Base-by-base conservation (phyloP, 2,797 vertebrate species). In the Bradypus variegatus region DNA sequence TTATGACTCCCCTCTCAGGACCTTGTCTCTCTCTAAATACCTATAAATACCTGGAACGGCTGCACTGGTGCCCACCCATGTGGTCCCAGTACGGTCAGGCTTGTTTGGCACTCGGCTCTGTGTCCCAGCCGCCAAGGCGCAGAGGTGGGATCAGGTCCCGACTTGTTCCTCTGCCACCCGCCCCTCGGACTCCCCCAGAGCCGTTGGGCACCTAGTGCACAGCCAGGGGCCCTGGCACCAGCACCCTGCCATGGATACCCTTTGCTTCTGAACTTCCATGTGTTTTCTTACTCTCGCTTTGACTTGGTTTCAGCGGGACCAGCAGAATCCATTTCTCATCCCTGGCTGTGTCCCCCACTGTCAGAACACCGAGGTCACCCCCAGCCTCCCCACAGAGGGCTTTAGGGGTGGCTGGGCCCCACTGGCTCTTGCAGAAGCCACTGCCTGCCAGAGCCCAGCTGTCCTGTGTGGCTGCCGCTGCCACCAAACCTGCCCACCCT, bases 201-300 rank as follows among this genome's bases (percentile, higher is more conserved):
- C 48, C 25, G 1, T 1, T 0, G 12, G 72, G 73, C 65, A 45
- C 16, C 45, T 25, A 29, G 9, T 41, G 72, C 41, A 48, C 41
- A 23, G 38, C 19, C 19, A 36, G 38, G 27, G 33, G 13, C 19
- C 19, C 8, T 69, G n/a, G 67, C 12, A 64, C 36, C 55, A 6
- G 2, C 0, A 0, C 21, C 45, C 53, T 0, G 16, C 2, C n/a
- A 50, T 12, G 62, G 4, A 18, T 13, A 0, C 0, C 14, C 41
- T 72, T 14, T 62, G 82, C 38, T 41, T n/a, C 64, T 5, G n/a
- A 50, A 36, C 50, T 48, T 25, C 62, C 1, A 1, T 1, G 38
- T 3, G 5, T 50, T 1, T 16, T 21, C 15, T n/a, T 45, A 1
- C 31, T 38, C 38, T 67, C 10, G 48, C 25, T 6, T 14, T 18